Evolutionary conservation across 2,113 vertebrate genomes (phyloP), one percentile per base, ranked within the genome.

Genomic region (Tricholaema leucomelas): DNA sequence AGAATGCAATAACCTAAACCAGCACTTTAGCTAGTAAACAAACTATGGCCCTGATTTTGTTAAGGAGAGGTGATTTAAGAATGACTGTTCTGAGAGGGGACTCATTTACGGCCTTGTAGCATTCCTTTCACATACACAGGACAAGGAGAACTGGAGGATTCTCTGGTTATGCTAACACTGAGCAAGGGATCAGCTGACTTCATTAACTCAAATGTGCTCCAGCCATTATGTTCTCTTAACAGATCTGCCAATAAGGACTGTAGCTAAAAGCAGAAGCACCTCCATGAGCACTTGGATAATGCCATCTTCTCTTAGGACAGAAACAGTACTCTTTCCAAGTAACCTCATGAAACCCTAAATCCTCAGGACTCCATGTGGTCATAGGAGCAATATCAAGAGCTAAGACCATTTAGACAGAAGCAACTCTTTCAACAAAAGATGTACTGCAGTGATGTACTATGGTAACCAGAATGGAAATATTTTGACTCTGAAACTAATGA

Each of bases 141-240:
- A 81, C 50, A 58, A 72, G 72, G 21, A 75, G 36, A 81, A 94
- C 63, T 79, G 50, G 38, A 94, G 13, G 24, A 89, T 69, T 89
- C 35, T 87, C 64, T 69, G 48, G 25, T 74, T 89, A 88, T 84
- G 81, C 74, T 92, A 95, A 93, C 89, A 71, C 35, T 33, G 46
- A 82, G 48, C 50, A 79, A 67, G 31, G 78, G 35, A 85, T 85
- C 91, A 92, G 89, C 67, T 94, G 93, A 56, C 38, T 91, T 93
- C 71, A 85, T 74, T 77, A 69, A 89, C 46, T 74, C 38, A 85
- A 80, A 92, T 87, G 40, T 91, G 52, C 67, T 89, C 33, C 64
- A 79, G 56, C 7, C 61, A 89, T 31, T 40, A 46, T 28, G 40
- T 91, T 52, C 23, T 63, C 64, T 67, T 64, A 85, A 5, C 8